These are phyloP conservation scores for Galago senegalensis DNA, from an alignment of 2,797 vertebrate species.

Conservation along the genomic window DNA sequence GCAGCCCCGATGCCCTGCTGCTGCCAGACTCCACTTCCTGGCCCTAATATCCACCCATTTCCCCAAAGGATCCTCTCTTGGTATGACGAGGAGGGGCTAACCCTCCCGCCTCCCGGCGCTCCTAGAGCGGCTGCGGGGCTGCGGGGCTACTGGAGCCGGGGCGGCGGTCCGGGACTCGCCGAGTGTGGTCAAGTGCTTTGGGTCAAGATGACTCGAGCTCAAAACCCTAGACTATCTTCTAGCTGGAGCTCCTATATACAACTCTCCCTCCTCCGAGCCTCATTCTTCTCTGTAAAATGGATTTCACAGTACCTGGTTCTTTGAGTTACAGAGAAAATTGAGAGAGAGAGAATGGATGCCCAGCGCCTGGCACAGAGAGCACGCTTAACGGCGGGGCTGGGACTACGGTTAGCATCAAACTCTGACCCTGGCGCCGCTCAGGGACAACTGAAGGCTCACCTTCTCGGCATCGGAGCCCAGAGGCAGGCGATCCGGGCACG, in stretches of 20 bases:
- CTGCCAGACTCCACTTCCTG: not conserved
- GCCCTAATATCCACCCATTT: not conserved
- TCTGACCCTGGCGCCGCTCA: not conserved
- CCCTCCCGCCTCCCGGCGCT: accelerated
- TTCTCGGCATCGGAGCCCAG: accelerated
- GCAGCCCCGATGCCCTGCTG: not conserved
- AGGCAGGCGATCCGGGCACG: not conserved
- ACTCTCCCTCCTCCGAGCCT: not conserved
- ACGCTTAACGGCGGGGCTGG: not conserved
- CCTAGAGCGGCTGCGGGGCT: not conserved
- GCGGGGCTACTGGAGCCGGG: too few species aligned
- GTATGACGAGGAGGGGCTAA: not conserved
- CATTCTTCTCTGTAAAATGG: constrained; percentile 47
- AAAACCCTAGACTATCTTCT: not conserved
- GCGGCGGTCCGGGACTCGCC: not conserved
- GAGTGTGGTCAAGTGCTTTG: not conserved
- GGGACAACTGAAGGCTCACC: too few species aligned
- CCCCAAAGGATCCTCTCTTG: not conserved
- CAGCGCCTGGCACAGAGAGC: not conserved
- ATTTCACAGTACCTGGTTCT: not conserved
- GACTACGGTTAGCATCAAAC: not conserved
- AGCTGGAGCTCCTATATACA: not conserved
- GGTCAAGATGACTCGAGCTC: not conserved
- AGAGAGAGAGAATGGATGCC: not conserved
- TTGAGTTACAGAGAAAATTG: not conserved